Evolutionary conservation across 2,113 vertebrate species (phyloP), one percentile per base, ranked within the genome.

Genomic region (Galemys pyrenaicus): DNA sequence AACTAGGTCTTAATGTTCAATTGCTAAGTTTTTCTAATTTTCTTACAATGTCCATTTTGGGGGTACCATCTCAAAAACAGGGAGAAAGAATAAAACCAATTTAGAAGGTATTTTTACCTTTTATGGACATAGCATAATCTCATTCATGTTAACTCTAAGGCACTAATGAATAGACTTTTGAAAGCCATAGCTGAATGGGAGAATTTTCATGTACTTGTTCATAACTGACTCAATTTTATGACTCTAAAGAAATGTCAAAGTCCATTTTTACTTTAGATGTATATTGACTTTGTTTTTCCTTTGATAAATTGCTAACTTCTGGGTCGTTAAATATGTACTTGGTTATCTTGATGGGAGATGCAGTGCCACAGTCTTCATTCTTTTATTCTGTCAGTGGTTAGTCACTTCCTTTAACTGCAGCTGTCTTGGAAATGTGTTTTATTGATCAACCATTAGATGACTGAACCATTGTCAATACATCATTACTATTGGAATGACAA

Each of bases 231-330:
- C 44, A 39, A 20, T 49, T 73, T 90, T 67, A 73, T 51, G 60
- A 82, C 46, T 83, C 22, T 88, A 65, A 46, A 68, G 70, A 77
- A 87, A 85, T 41, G 60, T 19, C 22, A n/a, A 79, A 87, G 60
- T 15, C 22, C 2, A 44, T 32, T 91, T 79, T 62, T 56, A 70
- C 89, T 77, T 81, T 89, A 90, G 78, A 58, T 51, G 5, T n/a
- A 22, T 41, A 44, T 44, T 87, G 70, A 24, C 35, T 93, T 95
- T 64, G 19, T 20, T 64, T 94, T 87, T 87, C 92, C 49, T 49
- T 8, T 78, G 78, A 62, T 68, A 81, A 96, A 22, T 22, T 4
- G 30, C n/a, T 46, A 46, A 13, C 30, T 64, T 10, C 46, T 30
- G 56, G 9, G 60, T 87, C 84, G 73, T 7, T 58, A 75, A 56